phyloP scores from a whole-genome alignment of 2,888 invertebrate genomes.

The Sisyra terminalis region DNA sequence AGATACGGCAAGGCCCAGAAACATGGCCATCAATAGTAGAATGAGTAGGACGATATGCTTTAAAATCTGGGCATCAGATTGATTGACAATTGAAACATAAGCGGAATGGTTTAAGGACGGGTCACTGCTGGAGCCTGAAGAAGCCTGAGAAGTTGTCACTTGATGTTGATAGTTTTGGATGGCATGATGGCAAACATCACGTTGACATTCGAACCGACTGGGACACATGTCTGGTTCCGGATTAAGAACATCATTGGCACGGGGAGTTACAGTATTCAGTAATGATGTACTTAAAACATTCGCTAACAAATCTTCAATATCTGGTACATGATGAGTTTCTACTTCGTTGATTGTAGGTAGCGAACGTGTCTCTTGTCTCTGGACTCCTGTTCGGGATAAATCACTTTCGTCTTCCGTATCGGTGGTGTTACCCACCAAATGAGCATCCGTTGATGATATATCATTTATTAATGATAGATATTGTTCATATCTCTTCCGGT shows the following conservation, averaged over 20 bases:
- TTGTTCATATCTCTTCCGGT: constrained; percentile 51
- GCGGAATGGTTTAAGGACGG: constrained; percentile 16
- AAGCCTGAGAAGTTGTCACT: not conserved
- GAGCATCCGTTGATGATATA: constrained; percentile 6
- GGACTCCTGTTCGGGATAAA: not conserved
- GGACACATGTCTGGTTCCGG: constrained; percentile 23
- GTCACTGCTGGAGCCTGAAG: constrained; percentile 15
- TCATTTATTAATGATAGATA: constrained; percentile 24
- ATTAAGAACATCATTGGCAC: constrained; percentile 12
- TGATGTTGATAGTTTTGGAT: constrained; percentile 30
- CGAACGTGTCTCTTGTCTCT: constrained; percentile 1
- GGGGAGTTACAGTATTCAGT: constrained; percentile 13
- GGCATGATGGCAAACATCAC: constrained; percentile 31
- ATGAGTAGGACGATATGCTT: constrained; percentile 71
- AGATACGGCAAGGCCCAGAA: constrained; percentile 74
- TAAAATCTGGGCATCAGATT: constrained; percentile 47
- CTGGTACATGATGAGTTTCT: constrained; percentile 36
- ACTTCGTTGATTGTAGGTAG: constrained; percentile 26
- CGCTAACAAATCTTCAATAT: constrained; percentile 43
- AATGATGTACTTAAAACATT: constrained; percentile 7
- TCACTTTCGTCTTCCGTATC: constrained; percentile 6
- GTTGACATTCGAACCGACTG: constrained; percentile 32
- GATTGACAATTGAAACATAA: constrained; percentile 27
- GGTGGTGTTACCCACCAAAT: constrained; percentile 6
- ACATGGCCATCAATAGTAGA: constrained; percentile 68